Evolutionary conservation across 1,140 invertebrate species (phyloP).

Genomic region (Neodiprion pinetum): DNA sequence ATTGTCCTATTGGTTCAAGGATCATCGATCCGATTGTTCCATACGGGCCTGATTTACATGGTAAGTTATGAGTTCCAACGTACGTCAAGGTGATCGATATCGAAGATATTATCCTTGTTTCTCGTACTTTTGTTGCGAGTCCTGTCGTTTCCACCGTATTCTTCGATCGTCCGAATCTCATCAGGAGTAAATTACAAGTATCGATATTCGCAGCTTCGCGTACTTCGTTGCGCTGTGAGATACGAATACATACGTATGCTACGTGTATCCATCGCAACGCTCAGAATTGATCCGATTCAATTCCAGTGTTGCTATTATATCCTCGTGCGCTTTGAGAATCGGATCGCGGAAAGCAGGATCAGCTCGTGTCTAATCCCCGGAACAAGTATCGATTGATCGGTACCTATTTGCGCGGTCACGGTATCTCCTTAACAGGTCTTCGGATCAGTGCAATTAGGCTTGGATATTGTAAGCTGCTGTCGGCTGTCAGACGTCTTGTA

Average conservation of each 20-base stretch:
- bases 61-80: neutral
- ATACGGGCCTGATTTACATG: neutral
- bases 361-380: neutral
- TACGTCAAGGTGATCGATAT: neutral
- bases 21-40: neutral
- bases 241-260: too few species aligned
- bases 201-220: too few species aligned
- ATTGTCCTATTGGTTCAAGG: neutral
- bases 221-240: too few species aligned
- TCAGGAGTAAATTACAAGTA: too few species aligned
- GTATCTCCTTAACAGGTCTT: slow-evolving; percentile 7
- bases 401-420: neutral
- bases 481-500: neutral
- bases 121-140: too few species aligned
- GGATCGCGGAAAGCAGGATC: neutral
- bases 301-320: too few species aligned
- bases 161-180: too few species aligned
- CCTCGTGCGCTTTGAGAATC: neutral
- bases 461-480: neutral
- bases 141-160: too few species aligned
- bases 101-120: neutral
- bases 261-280: too few species aligned
- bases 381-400: neutral
- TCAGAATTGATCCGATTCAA: too few species aligned
- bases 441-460: neutral